Evolutionary conservation across 2,888 invertebrate species (phyloP), one percentile per base, ranked within the genome.

Genomic region (Sarcophaga rosellei): DNA sequence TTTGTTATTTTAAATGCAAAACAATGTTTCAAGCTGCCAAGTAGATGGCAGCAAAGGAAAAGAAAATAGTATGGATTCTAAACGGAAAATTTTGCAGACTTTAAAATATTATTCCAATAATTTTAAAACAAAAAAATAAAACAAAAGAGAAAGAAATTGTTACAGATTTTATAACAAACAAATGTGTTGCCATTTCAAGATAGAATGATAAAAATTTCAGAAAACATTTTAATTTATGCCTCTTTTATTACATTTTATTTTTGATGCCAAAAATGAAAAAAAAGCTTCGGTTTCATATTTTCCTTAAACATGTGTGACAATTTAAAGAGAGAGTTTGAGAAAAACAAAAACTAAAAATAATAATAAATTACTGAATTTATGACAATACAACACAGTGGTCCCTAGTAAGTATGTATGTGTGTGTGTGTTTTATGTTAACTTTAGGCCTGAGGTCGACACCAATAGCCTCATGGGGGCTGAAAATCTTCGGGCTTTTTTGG

Each of bases 1-100:
- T 84, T 70, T 80, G 75, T 75, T 80, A 23, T 84, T 84, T 80
- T 63, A 65, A 84, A 75, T 74, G 79, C 65, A 84, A 80, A 80
- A 80, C 70, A 84, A 61, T 80, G 70, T 75, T 57, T 63, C 25
- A 45, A 72, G 81, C 20, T 69, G 81, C 62, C 53, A 47, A 68
- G 35, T 44, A 35, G 35, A 35, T 35, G 35, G 35, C 8, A 35
- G 15, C 53, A 53, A 53, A 53, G 4, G 53, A 35, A 69, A 57
- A 17, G n/a, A 23, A 25, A 45, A 35, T 35, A 35, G 35, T 5
- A 35, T 17, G 20, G 15, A 20, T 61, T 2, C 10, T 57, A 45
- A 78, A 62, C 23, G 8, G 20, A 70, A 75, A 73, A 35, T 44
- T 73, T 8, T 68, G 69, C 62, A 57, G 57, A 62, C 68, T 11